Evolutionary conservation across 2,797 vertebrate genomes (phyloP).

Genomic region (Fistularia tabacaria): DNA sequence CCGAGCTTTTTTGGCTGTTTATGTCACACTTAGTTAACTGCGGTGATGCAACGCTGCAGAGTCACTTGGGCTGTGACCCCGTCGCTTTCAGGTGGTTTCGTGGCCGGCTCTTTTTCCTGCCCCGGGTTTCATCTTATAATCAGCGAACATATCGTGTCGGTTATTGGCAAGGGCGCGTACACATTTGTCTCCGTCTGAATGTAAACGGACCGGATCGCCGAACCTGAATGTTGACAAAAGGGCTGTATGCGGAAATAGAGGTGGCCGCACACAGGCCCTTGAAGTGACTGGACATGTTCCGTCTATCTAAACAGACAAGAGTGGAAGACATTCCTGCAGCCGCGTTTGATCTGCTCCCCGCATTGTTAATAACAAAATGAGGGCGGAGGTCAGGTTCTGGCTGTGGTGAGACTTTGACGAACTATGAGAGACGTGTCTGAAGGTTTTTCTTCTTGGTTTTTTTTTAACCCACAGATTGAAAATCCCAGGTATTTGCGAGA

Average conservation of each 20-base stretch:
- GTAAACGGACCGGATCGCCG: conserved; percentile 59
- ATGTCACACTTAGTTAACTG: conserved; percentile 31
- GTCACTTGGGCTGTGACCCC: conserved; percentile 38
- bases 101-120: conserved; percentile 17
- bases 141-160: conserved; percentile 49
- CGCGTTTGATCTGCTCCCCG: conserved; percentile 66
- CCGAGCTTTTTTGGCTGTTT: conserved; percentile 27
- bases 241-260: conserved; percentile 52
- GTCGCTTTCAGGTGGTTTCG: conserved; percentile 50
- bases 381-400: conserved; percentile 6
- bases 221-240: conserved; percentile 66
- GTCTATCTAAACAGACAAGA: conserved; percentile 66
- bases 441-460: conserved; percentile 34
- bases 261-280: conserved; percentile 60
- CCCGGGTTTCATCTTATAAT: conserved; percentile 47
- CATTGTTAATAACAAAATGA: conserved; percentile 69
- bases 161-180: conserved; percentile 51
- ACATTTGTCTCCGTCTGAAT: conserved; percentile 45
- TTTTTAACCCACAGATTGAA: conserved; percentile 82
- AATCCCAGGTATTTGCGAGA: conserved; percentile 90
- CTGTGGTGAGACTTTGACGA: no score
- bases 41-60: conserved; percentile 30
- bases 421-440: conserved; percentile 1
- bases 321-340: conserved; percentile 60
- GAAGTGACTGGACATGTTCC: conserved; percentile 54